phyloP scores from a whole-genome alignment of 2,888 invertebrate species.

The Alitta virens region DNA sequence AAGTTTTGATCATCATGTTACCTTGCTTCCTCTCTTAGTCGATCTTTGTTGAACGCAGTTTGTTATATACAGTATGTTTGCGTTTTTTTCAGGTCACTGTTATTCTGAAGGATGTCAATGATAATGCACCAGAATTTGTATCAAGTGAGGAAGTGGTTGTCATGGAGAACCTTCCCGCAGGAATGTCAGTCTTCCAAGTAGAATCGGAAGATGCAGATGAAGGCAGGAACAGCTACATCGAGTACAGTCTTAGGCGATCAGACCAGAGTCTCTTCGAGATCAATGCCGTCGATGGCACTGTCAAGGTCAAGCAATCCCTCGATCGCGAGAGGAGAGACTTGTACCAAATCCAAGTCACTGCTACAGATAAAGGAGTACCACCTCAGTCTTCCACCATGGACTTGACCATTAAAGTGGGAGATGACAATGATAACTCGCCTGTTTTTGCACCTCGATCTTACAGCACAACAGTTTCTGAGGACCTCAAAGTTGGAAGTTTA shows the following conservation, averaged over 20 bases:
- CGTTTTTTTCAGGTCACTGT: conserved; percentile 23
- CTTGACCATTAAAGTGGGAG: conserved; percentile 37
- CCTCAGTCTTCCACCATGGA: conserved; percentile 30
- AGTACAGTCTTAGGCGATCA: conserved; percentile 62
- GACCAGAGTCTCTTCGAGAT: conserved; percentile 74
- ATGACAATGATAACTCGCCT: conserved; percentile 46
- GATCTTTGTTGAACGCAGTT: too few species aligned
- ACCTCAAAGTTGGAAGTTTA: conserved; percentile 88
- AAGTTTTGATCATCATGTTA: too few species aligned
- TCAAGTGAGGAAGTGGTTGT: conserved; percentile 72
- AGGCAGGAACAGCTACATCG: conserved; percentile 71
- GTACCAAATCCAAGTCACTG: conserved; percentile 41
- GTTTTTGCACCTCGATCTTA: conserved; percentile 70
- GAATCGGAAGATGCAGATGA: conserved; percentile 80
- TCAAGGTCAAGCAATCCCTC: conserved; percentile 80
- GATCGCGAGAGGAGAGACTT: conserved; percentile 64
- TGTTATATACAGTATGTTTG: too few species aligned
- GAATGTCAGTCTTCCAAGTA: conserved; percentile 84
- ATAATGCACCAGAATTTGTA: conserved; percentile 85
- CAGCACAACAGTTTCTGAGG: conserved; percentile 76
- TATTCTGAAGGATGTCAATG: conserved; percentile 52
- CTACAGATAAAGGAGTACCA: conserved; percentile 41
- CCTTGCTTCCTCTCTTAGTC: too few species aligned
- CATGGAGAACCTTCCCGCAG: conserved; percentile 65
- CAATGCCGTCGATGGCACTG: conserved; percentile 81